Evolutionary conservation across 2,888 invertebrate genomes (phyloP), one percentile per base, ranked within the genome.

Genomic region (Cerastis leucographa): DNA sequence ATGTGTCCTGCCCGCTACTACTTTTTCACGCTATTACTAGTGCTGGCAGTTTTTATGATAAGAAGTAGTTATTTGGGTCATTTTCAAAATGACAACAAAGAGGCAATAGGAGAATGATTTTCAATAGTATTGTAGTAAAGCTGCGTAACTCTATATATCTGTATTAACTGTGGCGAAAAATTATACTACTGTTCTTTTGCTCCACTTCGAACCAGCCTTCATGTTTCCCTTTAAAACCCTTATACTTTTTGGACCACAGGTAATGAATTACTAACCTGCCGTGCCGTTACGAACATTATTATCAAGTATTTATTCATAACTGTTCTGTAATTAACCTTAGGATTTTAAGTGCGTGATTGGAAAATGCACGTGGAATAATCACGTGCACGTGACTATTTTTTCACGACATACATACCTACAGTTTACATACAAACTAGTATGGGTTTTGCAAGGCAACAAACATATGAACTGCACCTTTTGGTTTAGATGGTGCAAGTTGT

Each of bases 311-410:
- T 54, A 44, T 25, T 51, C 25, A 64, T 35, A 64, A 22, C 14
- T 35, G 14, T 35, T 22, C 25, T 29, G 35, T 25, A 40, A 76
- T 76, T 76, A 56, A 76, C 35, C 54, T 76, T 9, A 65, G 5
- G 3, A 35, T 51, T 46, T 76, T 65, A 64, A 76, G 25, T 6
- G 25, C 6, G 44, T 44, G 64, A 76, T 35, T 62, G 25, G 22
- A 44, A 29, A 25, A 44, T 35, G 29, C 19, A n/a, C n/a, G n/a
- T n/a, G n/a, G n/a, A n/a, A 42, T n/a, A 22, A 22, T 54, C 76
- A 61, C 62, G 59, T 42, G 61, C 14, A 35, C 12, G 12, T 19
- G 49, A 19, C 2, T 51, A 22, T 51, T n/a, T n/a, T 54, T 12
- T n/a, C n/a, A 4, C 0, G n/a, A 35, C 7, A 56, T 22, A 51